phyloP scores from a whole-genome alignment of 1,140 invertebrate genomes.

The Drosophila albomicans region DNA sequence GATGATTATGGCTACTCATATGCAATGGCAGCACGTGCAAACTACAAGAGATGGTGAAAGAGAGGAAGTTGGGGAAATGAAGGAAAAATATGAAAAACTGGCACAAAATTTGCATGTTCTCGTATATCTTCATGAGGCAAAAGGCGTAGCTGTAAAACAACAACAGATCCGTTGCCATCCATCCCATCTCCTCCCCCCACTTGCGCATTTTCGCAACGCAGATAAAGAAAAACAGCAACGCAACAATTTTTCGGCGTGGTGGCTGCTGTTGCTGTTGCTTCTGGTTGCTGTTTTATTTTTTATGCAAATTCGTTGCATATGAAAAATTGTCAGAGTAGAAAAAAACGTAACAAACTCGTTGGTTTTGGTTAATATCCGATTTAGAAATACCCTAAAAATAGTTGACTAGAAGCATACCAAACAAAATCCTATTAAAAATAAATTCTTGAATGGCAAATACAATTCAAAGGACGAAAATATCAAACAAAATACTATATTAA shows the following conservation, averaged over 20 bases:
- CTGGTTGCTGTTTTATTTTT: conserved; percentile 70
- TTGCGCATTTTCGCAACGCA: background rate
- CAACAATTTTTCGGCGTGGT: conserved; percentile 76
- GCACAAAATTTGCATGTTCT: conserved; percentile 75
- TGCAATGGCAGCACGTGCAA: conserved; percentile 33
- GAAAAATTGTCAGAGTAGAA: conserved; percentile 65
- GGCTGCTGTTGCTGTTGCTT: conserved; percentile 12
- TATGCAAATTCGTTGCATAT: conserved; percentile 82
- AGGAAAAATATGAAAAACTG: conserved; percentile 48
- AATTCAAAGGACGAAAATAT: background rate
- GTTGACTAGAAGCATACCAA: too few relatives aligned
- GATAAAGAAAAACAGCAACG: conserved; percentile 67
- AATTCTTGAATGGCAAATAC: too few relatives aligned
- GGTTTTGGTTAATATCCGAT: background rate
- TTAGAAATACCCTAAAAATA: background rate
- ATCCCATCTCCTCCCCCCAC: background rate
- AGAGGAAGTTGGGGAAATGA: background rate
- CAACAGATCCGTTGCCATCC: conserved; percentile 32
- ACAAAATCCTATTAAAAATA: too few relatives aligned
- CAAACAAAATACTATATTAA: too few relatives aligned
- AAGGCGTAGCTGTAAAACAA: conserved; percentile 52
- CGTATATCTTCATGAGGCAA: conserved; percentile 62
- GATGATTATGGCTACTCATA: conserved; percentile 66
- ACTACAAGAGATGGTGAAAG: too few relatives aligned
- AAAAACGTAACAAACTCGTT: background rate